Base-by-base conservation (phyloP, 2,797 vertebrate genomes). In the Gallinago solitaria region DNA sequence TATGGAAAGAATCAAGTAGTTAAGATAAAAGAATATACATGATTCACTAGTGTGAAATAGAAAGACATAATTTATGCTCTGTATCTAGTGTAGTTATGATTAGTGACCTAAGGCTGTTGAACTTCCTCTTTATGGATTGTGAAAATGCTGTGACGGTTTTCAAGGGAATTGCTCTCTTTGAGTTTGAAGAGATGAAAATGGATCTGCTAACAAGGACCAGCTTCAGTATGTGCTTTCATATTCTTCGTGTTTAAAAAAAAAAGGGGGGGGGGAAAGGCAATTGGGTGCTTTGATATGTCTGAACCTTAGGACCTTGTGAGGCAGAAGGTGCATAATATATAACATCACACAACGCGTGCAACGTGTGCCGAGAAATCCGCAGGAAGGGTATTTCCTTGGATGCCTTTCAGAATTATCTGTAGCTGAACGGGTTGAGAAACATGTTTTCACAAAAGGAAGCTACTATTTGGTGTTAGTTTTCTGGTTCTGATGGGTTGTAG, bases 61-160 rank as follows among this genome's bases (percentile, higher is more conserved):
- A 81, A 84, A 86, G 83, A 25, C 57, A 27, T 95, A 89, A 89
- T 97, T 97, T 95, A 76, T 93, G 56, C 94, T 78, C 48, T 75
- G 68, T 90, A 43, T 87, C 84, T 71, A 61, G 56, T 41, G 51
- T 24, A 23, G 87, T 90, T 81, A 57, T 64, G 53, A 96, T 96
- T 93, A 96, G 97, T 98, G 98, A 98, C 98, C 97, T 93, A 96
- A 97, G 97, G 98, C 98, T 98, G 97, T 98, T 98, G 97, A 98
- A 98, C 97, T 97, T 97, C 95, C 96, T 93, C 96, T 98, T 98
- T 98, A 98, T 97, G 97, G 97, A 98, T 98, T 86, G 94, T 53
- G 63, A 88, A 98, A 98, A 98, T 94, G 97, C 92, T 97, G 96
- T 90, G 96, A 94, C 91, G 83, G 94, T 99, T 98, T 98, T 97